Base-by-base conservation (phyloP, 1,140 invertebrate species). In the Drosophila nebulosa region DNA sequence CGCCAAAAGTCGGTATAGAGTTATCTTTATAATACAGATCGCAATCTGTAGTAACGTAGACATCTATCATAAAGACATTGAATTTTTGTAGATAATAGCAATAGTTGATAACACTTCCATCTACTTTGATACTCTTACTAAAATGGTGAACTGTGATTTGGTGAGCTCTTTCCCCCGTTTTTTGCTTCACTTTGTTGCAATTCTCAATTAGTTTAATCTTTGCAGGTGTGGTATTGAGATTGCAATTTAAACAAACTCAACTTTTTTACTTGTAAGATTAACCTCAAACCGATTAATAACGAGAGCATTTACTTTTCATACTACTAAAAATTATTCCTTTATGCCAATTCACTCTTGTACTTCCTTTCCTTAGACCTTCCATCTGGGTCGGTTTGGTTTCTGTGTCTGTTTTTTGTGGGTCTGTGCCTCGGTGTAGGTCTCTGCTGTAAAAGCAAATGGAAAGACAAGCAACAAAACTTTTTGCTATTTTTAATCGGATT, bases 401-500 rank as follows among this genome's bases (percentile, higher is more conserved):
- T 46, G 5, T 46, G 39, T 27, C 58, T 30, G 27, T n/a, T n/a
- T n/a, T n/a, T n/a, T 5, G 27, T 27, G 26, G 26, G 26, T 27
- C 27, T 30, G 27, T 9, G 30, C 12, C 30, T 32, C 16, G n/a
- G n/a, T n/a, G n/a, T 35, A 4, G 30, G 30, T 32, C 30, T 32
- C 16, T 70, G 79, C 16, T 70, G 79, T 56, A 53, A 74, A 71
- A 64, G 52, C 55, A 60, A 80, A 80, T 56, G 67, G n/a, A 52
- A 68, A 60, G 67, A 64, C 36, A 69, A 63, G 58, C 65, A 70
- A 66, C n/a, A 71, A 73, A 61, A 67, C 64, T 76, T 46, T 73
- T 79, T 71, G 64, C 83, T 88, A 89, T 88, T 88, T 88, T 76
- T 83, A 89, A 88, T 88, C 83, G 68, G 83, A 88, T 88, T 88